Percentiles rank a stretch among this genome's conserved stretches.
phyloP scores from a whole-genome alignment of 2,888 invertebrate species.

The Drosophila planitibia region DNA sequence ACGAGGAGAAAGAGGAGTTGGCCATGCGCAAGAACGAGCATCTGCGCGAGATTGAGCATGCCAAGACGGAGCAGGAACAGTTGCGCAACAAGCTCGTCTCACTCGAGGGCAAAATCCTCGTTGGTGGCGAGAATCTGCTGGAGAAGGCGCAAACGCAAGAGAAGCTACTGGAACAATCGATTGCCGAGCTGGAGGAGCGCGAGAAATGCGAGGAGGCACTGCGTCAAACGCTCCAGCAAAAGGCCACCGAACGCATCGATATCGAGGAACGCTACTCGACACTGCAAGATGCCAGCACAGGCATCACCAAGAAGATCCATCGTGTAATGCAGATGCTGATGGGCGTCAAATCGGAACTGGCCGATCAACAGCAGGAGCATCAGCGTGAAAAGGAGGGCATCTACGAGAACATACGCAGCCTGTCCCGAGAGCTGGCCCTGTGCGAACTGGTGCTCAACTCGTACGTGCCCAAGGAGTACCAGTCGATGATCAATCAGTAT shows the following conservation, averaged over 20 bases:
- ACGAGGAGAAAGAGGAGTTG: slow-evolving; percentile 89
- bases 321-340: slow-evolving; percentile 94
- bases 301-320: slow-evolving; percentile 96
- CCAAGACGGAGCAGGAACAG: slow-evolving; percentile 92
- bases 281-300: slow-evolving; percentile 97
- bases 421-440: slow-evolving; percentile 95
- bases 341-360: slow-evolving; percentile 93
- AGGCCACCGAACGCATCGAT: slow-evolving; percentile 96
- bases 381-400: slow-evolving; percentile 98
- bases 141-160: slow-evolving; percentile 98
- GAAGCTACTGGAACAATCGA: slow-evolving; percentile 93
- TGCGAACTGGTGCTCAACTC: slow-evolving; percentile 96
- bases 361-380: slow-evolving; percentile 96
- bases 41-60: slow-evolving; percentile 91
- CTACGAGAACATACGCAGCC: slow-evolving; percentile 95
- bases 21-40: slow-evolving; percentile 89
- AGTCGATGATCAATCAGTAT: slow-evolving; percentile 95
- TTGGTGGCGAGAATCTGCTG: slow-evolving; percentile 98
- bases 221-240: slow-evolving; percentile 93
- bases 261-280: slow-evolving; percentile 97
- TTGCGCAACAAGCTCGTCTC: slow-evolving; percentile 94
- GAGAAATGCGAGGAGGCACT: slow-evolving; percentile 92
- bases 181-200: slow-evolving; percentile 92
- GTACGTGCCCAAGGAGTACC: slow-evolving; percentile 97
- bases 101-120: slow-evolving; percentile 97